Conservation (phyloP, 2,888 invertebrate genomes). For the Cantharis rustica region DNA sequence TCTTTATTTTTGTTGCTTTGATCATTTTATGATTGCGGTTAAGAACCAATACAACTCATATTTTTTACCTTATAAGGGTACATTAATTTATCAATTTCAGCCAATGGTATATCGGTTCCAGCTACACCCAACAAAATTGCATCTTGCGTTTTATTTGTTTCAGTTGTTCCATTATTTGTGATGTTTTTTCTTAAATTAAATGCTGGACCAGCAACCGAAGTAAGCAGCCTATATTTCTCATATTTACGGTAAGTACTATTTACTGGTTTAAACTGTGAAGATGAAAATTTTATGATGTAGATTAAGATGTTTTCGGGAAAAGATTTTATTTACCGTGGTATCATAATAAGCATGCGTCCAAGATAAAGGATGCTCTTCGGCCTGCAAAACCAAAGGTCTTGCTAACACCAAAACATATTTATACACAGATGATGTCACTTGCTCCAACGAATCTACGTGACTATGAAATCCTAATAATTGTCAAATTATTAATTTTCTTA, state of each 20-base stretch:
- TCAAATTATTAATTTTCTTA: not conserved
- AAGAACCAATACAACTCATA: not conserved
- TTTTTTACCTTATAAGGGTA: constrained; percentile 77
- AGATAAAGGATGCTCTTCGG: constrained; percentile 75
- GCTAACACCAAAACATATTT: constrained; percentile 96
- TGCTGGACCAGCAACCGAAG: constrained; percentile 91
- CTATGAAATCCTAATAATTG: constrained; percentile 80
- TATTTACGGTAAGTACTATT: constrained; percentile 39
- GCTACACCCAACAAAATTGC: constrained; percentile 92
- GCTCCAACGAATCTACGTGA: constrained; percentile 93
- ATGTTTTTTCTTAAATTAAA: constrained; percentile 75
- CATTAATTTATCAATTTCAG: constrained; percentile 87
- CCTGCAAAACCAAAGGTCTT: constrained; percentile 78
- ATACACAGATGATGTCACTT: constrained; percentile 94
- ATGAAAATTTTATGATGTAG: not conserved
- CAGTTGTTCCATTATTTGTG: constrained; percentile 39
- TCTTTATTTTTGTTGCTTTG: not conserved
- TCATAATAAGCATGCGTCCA: constrained; percentile 97
- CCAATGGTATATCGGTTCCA: constrained; percentile 92
- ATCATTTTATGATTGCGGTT: no score
- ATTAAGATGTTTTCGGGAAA: not conserved
- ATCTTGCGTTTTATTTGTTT: constrained; percentile 59
- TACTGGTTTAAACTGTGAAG: constrained; percentile 43
- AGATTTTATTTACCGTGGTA: constrained; percentile 67
- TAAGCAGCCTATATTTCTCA: constrained; percentile 72